Conservation (phyloP, 1,140 invertebrate species). For the Catajapyx aquilonaris region DNA sequence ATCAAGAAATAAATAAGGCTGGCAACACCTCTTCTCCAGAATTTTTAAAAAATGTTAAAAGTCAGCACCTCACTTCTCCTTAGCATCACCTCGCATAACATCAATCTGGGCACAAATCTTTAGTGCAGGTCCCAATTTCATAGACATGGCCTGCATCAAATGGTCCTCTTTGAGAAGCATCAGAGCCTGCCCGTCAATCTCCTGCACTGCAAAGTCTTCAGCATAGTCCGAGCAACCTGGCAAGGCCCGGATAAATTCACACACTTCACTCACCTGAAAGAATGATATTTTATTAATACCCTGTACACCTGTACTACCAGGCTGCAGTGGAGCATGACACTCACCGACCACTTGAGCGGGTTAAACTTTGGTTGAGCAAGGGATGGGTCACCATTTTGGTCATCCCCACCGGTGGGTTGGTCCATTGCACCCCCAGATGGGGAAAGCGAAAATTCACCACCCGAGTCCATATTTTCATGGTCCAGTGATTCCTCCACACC, state of each 20-base stretch:
- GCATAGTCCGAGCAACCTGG: conserved; percentile 81
- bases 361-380: conserved; percentile 36
- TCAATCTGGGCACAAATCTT: conserved; percentile 82
- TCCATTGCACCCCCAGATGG: no score
- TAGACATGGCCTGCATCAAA: conserved; percentile 79
- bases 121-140: conserved; percentile 82
- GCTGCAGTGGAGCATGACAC: conserved; percentile 10
- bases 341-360: conserved; percentile 52
- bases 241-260: conserved; percentile 66
- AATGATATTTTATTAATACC: conserved; percentile 6
- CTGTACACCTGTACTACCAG: background rate
- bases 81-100: conserved; percentile 39
- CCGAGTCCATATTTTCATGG: no score
- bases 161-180: conserved; percentile 88
- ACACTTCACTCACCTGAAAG: conserved; percentile 43
- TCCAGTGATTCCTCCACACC: no score
- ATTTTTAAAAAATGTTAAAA: no score
- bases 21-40: no score
- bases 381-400: no score
- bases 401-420: no score
- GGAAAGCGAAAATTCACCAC: no score
- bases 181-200: conserved; percentile 87
- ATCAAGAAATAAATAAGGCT: no score
- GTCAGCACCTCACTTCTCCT: conserved; percentile 10
- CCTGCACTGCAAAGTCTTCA: conserved; percentile 83